These are phyloP conservation scores for Epinotia demarniana DNA, from an alignment of 2,888 invertebrate genomes.

Conservation along the genomic window DNA sequence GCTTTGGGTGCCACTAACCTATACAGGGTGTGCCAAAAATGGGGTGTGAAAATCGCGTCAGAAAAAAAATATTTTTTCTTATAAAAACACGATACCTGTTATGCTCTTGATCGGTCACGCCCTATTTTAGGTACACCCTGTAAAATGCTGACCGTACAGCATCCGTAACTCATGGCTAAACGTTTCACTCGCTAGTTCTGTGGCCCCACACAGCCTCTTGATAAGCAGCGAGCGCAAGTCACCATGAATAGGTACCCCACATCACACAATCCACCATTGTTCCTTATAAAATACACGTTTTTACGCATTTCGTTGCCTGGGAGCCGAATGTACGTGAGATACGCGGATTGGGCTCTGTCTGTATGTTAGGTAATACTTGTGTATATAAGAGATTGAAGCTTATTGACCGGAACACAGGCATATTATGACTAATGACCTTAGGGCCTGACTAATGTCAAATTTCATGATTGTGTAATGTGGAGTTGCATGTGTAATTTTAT, in stretches of 20 bases:
- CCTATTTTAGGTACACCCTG: too few relatives aligned
- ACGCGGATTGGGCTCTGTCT: not conserved
- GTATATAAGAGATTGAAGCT: not conserved
- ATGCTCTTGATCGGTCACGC: too few relatives aligned
- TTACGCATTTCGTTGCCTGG: constrained; percentile 22
- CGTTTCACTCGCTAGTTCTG: not conserved
- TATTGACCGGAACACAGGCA: not conserved
- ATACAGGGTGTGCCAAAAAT: too few relatives aligned
- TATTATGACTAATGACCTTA: not conserved
- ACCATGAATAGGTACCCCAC: constrained; percentile 44
- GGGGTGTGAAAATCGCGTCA: too few relatives aligned
- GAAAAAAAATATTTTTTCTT: too few relatives aligned
- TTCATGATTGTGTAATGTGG: too few relatives aligned
- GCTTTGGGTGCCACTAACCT: too few relatives aligned
- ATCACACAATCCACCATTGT: constrained; percentile 38
- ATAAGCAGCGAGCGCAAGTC: constrained; percentile 50
- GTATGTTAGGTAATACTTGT: constrained; percentile 7
- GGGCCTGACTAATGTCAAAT: too few relatives aligned
- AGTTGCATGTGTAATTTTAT: too few relatives aligned
- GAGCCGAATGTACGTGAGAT: constrained; percentile 10
- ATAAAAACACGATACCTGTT: too few relatives aligned
- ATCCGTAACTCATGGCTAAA: not conserved
- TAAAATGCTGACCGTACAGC: not conserved
- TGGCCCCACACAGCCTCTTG: constrained; percentile 27
- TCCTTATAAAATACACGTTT: constrained; percentile 43